Evolutionary conservation across 2,888 invertebrate species (phyloP), one percentile per base, ranked within the genome.

Genomic region (Callyntrura guangdongensis): DNA sequence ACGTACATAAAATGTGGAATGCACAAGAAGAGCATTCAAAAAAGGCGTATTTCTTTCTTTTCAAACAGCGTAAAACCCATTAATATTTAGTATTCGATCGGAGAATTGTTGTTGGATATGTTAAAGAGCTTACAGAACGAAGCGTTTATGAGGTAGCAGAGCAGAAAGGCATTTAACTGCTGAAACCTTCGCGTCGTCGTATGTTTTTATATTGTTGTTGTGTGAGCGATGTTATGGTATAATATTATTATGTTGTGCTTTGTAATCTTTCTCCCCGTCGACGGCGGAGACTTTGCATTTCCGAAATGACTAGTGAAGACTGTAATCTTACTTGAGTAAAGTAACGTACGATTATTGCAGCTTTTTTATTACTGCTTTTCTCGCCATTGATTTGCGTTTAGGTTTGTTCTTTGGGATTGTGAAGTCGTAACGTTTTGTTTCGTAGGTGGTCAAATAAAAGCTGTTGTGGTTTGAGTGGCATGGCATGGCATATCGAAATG

Each of bases 401-500:
- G 69, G 69, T 17, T 69, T 36, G n/a, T 69, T 69, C 25, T 27
- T 36, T 36, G 8, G 25, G 1, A 64, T 25, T 1, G 6, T 59
- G 17, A 69, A 27, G 27, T n/a, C 6, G 36, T 36, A 36, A n/a
- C 25, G 27, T 69, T 69, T 69, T 36, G 36, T 69, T 61, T 61
- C 69, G 69, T 69, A 69, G 69, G 69, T 69, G 69, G 69, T 69
- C 69, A 69, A 69, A 69, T 69, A n/a, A 69, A 69, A 69, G 36
- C 36, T 67, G 67, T 36, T 69, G 69, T 69, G 36, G 36, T 36
- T 69, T 69, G 69, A 69, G 36, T 69, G 69, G 69, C 69, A n/a
- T 69, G 36, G 69, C 27, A n/a, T 69, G 69, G 69, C 69, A n/a
- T 69, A 36, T 36, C 69, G 36, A 69, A 69, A 69, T 36, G 69